phyloP scores from a whole-genome alignment of 2,797 vertebrate species.

The Oceanodroma leucorhoa region DNA sequence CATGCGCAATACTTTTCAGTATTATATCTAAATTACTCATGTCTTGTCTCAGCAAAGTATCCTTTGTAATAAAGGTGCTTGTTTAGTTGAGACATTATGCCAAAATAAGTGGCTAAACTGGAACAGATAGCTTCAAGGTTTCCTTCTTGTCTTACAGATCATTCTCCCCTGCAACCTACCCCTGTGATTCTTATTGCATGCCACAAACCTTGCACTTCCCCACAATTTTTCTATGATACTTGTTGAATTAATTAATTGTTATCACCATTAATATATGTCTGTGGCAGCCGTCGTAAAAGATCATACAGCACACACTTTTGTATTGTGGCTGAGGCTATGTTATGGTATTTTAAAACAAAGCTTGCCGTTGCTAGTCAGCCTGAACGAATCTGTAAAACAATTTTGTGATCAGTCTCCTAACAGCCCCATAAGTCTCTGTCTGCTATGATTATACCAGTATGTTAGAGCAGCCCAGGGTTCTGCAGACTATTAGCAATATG shows the following conservation, averaged over 20 bases:
- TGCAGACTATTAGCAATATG: not conserved
- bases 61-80: not conserved
- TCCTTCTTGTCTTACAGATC: not conserved
- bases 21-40: not conserved
- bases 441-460: not conserved
- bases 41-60: not conserved
- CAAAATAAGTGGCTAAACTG: not conserved
- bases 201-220: not conserved
- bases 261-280: accelerated
- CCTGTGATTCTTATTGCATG: not conserved
- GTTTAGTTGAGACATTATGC: not conserved
- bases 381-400: not conserved
- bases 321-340: not conserved
- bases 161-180: accelerated
- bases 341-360: not conserved
- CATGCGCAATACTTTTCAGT: not conserved
- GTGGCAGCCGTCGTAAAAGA: not conserved
- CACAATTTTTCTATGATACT: not conserved
- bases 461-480: not conserved
- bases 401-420: not conserved
- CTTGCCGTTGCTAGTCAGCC: not conserved
- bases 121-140: not conserved
- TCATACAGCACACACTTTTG: accelerated
- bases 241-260: not conserved
- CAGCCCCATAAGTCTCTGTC: not conserved